phyloP scores from a whole-genome alignment of 1,140 invertebrate species.

The Drosophila kepulauana region DNA sequence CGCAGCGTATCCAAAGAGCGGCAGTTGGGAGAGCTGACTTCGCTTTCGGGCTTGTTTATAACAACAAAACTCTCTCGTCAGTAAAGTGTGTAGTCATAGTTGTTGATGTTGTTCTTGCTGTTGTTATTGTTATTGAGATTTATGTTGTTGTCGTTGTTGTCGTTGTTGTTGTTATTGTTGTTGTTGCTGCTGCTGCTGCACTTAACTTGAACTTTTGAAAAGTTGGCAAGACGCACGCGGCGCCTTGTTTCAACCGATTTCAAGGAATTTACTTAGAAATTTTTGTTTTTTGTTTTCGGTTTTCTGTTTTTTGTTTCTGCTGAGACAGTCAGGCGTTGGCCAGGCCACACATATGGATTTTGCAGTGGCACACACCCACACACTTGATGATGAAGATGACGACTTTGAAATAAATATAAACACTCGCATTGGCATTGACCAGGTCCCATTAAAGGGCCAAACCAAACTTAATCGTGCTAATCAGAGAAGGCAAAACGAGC shows the following conservation, averaged over 20 bases:
- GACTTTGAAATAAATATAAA: conserved; percentile 77
- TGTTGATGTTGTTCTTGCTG: conserved; percentile 20
- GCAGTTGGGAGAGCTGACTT: conserved; percentile 46
- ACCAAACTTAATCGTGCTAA: conserved; percentile 38
- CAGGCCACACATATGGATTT: conserved; percentile 40
- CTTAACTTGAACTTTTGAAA: conserved; percentile 72
- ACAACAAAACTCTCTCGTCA: conserved; percentile 60
- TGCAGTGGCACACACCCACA: conserved; percentile 9
- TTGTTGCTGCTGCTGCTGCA: conserved; percentile 56
- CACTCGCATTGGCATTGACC: conserved; percentile 66
- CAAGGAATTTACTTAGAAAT: conserved; percentile 70
- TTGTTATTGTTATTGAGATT: conserved; percentile 5
- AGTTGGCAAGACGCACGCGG: conserved; percentile 56
- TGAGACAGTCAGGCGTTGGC: conserved; percentile 65
- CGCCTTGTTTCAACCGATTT: conserved; percentile 44
- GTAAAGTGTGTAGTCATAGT: conserved; percentile 43
- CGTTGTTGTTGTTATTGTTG: conserved; percentile 11
- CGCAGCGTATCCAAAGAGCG: conserved; percentile 50
- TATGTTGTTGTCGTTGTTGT: conserved; percentile 25
- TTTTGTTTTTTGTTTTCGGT: conserved; percentile 8
- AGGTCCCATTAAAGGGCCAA: conserved; percentile 65
- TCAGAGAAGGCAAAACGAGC: conserved; percentile 16
- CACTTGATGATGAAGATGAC: conserved; percentile 35
- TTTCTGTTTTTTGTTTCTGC: conserved; percentile 37
- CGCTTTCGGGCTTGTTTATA: conserved; percentile 64